Percentiles rank a stretch among this genome's conserved stretches.
phyloP scores from a whole-genome alignment of 1,140 invertebrate genomes.

The Pemphigus obesinymphae region DNA sequence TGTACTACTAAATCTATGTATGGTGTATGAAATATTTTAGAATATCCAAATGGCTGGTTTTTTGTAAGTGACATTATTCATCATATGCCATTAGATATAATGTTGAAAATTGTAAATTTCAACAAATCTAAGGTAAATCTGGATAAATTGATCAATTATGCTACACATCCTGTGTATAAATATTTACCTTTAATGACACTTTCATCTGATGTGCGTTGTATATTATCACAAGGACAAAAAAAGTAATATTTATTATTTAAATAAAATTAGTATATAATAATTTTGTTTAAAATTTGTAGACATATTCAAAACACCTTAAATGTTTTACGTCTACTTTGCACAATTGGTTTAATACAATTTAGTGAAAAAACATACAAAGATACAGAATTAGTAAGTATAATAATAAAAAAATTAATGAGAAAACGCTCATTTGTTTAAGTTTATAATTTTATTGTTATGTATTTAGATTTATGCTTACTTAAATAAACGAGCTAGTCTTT shows the following conservation, averaged over 20 bases:
- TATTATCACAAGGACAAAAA: conserved; percentile 38
- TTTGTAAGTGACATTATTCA: conserved; percentile 67
- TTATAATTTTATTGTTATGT: not conserved
- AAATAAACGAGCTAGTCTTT: conserved; percentile 14
- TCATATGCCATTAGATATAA: conserved; percentile 66
- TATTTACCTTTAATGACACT: conserved; percentile 61
- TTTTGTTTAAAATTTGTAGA: conserved; percentile 42
- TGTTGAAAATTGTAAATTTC: conserved; percentile 64
- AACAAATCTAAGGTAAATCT: conserved; percentile 59
- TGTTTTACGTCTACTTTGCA: conserved; percentile 57
- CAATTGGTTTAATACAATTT: conserved; percentile 67
- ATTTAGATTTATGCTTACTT: conserved; percentile 28
- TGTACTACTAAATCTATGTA: too few relatives aligned
- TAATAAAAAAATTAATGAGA: not conserved
- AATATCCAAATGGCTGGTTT: conserved; percentile 67
- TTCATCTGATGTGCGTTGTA: conserved; percentile 49
- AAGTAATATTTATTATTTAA: conserved; percentile 1
- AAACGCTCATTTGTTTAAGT: not conserved
- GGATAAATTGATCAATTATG: conserved; percentile 51
- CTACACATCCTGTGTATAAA: conserved; percentile 65
- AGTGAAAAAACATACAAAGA: conserved; percentile 63
- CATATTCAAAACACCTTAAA: conserved; percentile 64
- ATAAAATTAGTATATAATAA: conserved; percentile 28
- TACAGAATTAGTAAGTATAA: conserved; percentile 58
- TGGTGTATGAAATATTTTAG: conserved; percentile 46